Base-by-base conservation (phyloP, 2,888 invertebrate species). In the Caenorhabditis plicata region DNA sequence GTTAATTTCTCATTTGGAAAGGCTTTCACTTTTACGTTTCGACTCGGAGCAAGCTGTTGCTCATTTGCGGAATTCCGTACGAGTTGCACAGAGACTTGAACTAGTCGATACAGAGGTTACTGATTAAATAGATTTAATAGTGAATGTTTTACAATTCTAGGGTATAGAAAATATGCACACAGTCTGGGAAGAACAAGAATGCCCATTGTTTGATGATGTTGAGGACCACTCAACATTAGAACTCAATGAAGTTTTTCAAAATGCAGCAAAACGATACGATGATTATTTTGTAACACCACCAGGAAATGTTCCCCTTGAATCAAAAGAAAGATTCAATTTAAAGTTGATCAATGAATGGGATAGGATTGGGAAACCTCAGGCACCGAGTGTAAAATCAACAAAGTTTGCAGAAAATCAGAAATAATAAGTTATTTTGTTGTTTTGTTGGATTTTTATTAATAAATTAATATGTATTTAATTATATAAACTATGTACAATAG, bases 251-350 rank as follows among this genome's bases (percentile, higher is more conserved):
- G 58, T 57, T 7, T 55, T 71, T 8, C 31, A 38, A 26, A 71
- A 71, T 45, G 58, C 68, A 1, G 32, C 56, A 9, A 36, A 36
- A 19, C 39, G 57, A 35, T 45, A 42, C 27, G 71, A 71, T 35
- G 71, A 68, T 41, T 67, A 60, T 42, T 71, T 71, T 36, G 66
- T 67, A n/a, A 71, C 71, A 3, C 71, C 71, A 3, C 71, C 71
- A 4, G 71, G 71, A 22, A 71, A 71, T 45, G 51, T 71, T 4
- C 68, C 71, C 2, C 50, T 71, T 8, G 68, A 67, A 32, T 58
- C 54, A 9, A 48, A 50, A 2, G 56, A 58, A 19, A 32, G 47
- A 29, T 52, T 69, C 26, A 60, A 69, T 44, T 38, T 67, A 45
- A 41, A 45, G 4, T 40, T 64, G 9, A 66, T 69, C 49, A 69